Base-by-base conservation (phyloP, 2,797 vertebrate species). In the Typhlichthys subterraneus region DNA sequence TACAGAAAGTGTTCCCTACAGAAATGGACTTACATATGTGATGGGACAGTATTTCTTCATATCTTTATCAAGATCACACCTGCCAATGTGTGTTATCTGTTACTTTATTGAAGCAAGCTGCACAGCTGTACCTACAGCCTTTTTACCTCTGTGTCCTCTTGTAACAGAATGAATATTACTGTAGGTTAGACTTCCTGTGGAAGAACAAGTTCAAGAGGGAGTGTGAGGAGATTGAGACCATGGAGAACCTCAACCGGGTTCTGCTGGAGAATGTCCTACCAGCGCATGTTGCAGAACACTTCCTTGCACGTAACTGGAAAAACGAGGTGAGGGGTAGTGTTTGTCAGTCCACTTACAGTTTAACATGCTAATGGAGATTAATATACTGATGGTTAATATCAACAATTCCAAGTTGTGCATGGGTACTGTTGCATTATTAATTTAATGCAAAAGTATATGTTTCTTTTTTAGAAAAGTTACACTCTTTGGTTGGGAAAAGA, bases 201-300 rank as follows among this genome's bases (percentile, higher is more conserved):
- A 96, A 96, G 93, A 96, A 98, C 95, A 99, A 99, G 90, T 99
- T 99, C 93, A 98, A 98, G 92, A 96, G 95, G 93, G 97, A 99
- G 87, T 96, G 97, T 19, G 97, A 99, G 90, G 97, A 99, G 92
- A 99, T 98, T 69, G 97, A 99, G 75, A 99, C 97, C 72, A 99
- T 99, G 97, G 97, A 99, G 91, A 99, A 96, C 87, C 91, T 99
- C 63, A 99, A 99, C 84, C 93, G 96, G 0, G 96, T 99, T 57
- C 94, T 99, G 73, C 89, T 99, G 91, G 97, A 98, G 85, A 99
- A 99, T 6, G 96, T 99, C 49, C 89, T 99, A 9, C 97, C 97
- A 0, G 97, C 96, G 0, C 97, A 98, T 0, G 97, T 99, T 38
- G 97, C 97, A 0, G 96, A 98, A 83, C 97, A 99, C 87, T 99